These are phyloP conservation scores for Dolichopus griseipennis DNA, from an alignment of 2,888 invertebrate genomes.

Conservation along the genomic window DNA sequence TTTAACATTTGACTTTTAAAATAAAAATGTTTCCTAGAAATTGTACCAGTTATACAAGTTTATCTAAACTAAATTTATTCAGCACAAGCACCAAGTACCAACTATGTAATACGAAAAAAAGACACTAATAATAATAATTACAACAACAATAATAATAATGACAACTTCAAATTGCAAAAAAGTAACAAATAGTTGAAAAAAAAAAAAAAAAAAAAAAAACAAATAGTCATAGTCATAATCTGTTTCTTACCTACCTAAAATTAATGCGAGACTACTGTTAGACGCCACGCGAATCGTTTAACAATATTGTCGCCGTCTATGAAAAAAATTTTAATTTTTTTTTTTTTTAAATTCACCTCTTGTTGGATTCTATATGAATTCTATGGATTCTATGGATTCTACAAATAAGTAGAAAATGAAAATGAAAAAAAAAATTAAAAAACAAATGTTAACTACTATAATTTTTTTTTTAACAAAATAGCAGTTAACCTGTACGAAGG, in stretches of 20 bases:
- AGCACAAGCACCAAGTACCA: no score
- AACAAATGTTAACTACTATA: no score
- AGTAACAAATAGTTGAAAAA: no score
- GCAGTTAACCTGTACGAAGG: not conserved
- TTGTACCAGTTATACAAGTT: no score
- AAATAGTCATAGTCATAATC: not conserved
- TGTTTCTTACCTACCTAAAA: not conserved
- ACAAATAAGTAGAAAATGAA: not conserved
- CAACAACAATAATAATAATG: no score
- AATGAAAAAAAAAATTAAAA: not conserved
- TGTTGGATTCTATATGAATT: not conserved
- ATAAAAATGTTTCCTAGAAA: no score
- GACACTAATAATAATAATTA: no score
- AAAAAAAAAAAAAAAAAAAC: not conserved
- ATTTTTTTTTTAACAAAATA: not conserved
- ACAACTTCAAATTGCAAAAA: no score
- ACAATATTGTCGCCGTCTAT: constrained; percentile 6
- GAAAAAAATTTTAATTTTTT: no score
- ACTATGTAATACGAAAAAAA: no score
- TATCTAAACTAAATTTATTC: no score
- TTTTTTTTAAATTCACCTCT: not conserved
- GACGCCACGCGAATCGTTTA: constrained; percentile 1
- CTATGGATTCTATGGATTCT: not conserved
- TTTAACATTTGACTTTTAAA: not conserved
- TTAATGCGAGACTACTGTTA: not conserved